Base-by-base conservation (phyloP, 2,888 invertebrate genomes). In the Sarcophaga variegata region DNA sequence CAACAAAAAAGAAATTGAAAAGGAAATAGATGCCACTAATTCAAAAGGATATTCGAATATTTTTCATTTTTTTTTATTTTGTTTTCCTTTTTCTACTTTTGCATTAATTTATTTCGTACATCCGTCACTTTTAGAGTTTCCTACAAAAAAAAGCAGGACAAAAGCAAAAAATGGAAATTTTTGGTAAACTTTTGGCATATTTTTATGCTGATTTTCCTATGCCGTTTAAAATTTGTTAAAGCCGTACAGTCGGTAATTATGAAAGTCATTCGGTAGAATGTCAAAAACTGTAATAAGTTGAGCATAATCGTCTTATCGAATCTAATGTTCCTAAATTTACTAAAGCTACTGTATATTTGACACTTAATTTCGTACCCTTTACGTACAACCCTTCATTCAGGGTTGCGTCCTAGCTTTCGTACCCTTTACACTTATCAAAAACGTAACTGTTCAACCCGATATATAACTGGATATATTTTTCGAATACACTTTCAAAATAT, bases 51-150 rank as follows among this genome's bases (percentile, higher is more conserved):
- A 84, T 84, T 80, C 60, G 54, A 80, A 80, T 79, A 60, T 69
- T 62, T 54, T 54, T 4, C 12, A 5, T 12, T 54, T 64, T 59
- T 20, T 20, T 20, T 20, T 20, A 20, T 20, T 77, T 60, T 64
- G 10, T 64, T 64, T 4, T 12, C 27, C 11, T 1, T 64, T 67
- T 79, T 37, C 37, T 37, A 37, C 10, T 37, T 76, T 17, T 11
- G 37, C 49, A 83, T 78, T 78, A 20, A 83, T 66, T 77, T 77
- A 71, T 71, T 72, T 72, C 20, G 22, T 60, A 71, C 84, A 76
- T 84, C 80, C 80, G 71, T 84, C 80, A 84, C 84, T 76, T 81
- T 71, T 71, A 84, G 60, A 84, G 76, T 84, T 66, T 84, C 66
- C 80, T 66, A 37, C 47, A 37, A 76, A 79, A 47, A 20, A 71